phyloP scores from a whole-genome alignment of 2,888 invertebrate species.

The Bruchidius siliquastri region DNA sequence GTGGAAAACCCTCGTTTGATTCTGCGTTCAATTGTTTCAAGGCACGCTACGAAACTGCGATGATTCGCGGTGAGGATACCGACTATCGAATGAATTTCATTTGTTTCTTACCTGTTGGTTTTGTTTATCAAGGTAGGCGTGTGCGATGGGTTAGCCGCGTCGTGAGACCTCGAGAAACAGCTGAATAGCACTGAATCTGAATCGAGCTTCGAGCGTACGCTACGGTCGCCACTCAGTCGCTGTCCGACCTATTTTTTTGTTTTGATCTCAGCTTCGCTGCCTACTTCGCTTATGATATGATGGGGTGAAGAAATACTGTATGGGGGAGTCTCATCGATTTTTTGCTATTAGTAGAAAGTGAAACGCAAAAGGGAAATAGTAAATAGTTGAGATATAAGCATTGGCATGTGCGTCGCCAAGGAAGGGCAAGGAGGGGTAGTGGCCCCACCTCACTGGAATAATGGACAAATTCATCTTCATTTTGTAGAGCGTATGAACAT shows the following conservation, averaged over 20 bases:
- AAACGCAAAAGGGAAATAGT: neutral
- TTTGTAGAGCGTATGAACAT: too few species aligned
- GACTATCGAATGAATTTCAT: conserved; percentile 6
- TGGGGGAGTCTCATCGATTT: neutral
- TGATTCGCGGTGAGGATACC: neutral
- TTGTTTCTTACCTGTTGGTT: conserved; percentile 4
- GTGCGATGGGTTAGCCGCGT: neutral
- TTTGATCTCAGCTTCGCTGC: neutral
- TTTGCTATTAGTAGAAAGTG: neutral
- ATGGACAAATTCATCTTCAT: too few species aligned
- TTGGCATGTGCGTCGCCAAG: neutral
- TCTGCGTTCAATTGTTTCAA: neutral
- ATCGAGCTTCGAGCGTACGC: neutral
- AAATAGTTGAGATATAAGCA: neutral
- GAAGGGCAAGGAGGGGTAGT: too few species aligned
- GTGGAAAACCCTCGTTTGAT: neutral
- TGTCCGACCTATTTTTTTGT: neutral
- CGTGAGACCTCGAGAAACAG: neutral
- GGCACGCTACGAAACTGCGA: neutral
- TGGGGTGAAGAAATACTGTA: neutral
- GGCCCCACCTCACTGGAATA: too few species aligned
- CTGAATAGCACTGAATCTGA: neutral
- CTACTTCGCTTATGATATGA: neutral
- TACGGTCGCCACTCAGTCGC: neutral
- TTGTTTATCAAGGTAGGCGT: neutral